A percentile compares a stretch with the other conserved stretches of the same genome.
Conservation (phyloP, 2,797 vertebrate species). For the Argyrosomus regius region DNA sequence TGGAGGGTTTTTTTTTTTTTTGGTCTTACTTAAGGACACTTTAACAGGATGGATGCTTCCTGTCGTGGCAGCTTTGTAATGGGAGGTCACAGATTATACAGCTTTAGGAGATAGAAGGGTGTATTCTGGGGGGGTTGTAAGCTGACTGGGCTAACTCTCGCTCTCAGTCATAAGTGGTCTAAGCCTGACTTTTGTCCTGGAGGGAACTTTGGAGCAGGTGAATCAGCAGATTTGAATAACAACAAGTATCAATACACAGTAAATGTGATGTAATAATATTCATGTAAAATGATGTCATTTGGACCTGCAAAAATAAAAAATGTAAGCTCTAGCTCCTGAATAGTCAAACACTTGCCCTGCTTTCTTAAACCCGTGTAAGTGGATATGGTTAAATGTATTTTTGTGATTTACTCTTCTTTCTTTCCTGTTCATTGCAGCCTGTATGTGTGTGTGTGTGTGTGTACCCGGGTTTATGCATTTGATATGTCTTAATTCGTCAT, state of each 20-base stretch:
- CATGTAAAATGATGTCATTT: neutral
- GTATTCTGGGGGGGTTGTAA: neutral
- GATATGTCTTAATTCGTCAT: neutral
- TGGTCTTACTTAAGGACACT: slow-evolving; percentile 1
- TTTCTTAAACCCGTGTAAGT: neutral
- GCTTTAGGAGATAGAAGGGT: neutral
- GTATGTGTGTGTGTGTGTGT: neutral
- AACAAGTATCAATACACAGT: neutral
- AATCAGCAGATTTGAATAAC: neutral
- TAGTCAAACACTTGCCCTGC: neutral
- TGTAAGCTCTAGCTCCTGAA: neutral
- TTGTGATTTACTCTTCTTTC: neutral
- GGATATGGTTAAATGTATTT: slow-evolving; percentile 5
- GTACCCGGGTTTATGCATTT: neutral
- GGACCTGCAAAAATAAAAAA: neutral
- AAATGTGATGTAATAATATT: neutral
- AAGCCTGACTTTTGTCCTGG: neutral
- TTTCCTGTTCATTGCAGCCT: neutral
- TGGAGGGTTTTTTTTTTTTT: slow-evolving; percentile 12
- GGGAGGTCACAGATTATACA: slow-evolving; percentile 13
- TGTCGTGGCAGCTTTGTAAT: neutral
- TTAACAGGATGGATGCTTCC: neutral
- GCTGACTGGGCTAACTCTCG: neutral
- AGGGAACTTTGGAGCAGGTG: neutral
- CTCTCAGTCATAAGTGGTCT: neutral